phyloP scores from a whole-genome alignment of 2,797 vertebrate species.

The Muscicapa striata region DNA sequence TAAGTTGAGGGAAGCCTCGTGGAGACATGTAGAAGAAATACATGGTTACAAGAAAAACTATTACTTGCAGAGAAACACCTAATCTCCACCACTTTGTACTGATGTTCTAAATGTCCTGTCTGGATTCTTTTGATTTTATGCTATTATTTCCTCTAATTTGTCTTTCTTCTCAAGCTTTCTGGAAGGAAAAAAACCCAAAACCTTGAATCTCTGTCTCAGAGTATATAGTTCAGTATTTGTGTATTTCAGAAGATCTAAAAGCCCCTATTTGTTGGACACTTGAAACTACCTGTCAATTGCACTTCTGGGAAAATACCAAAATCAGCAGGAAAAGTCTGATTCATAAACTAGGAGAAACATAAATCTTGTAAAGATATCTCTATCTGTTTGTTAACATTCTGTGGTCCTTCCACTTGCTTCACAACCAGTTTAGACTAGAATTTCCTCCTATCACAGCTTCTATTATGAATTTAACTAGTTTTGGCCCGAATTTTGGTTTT shows the following conservation, averaged over 20 bases:
- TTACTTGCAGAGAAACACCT: background rate
- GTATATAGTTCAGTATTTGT: background rate
- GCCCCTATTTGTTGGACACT: background rate
- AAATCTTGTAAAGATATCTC: background rate
- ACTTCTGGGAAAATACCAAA: background rate
- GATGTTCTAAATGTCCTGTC: background rate
- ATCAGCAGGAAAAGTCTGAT: background rate
- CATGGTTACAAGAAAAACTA: background rate
- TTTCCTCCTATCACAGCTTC: background rate
- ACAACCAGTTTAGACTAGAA: background rate
- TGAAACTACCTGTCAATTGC: background rate
- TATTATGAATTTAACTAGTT: background rate
- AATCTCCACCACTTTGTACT: background rate
- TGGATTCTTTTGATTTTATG: background rate
- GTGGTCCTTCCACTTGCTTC: background rate
- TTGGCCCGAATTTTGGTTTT: background rate
- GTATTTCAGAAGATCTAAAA: background rate
- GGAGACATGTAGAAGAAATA: background rate
- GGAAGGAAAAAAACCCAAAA: background rate
- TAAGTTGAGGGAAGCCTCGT: background rate
- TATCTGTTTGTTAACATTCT: background rate
- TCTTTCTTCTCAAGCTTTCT: background rate
- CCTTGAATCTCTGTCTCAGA: background rate
- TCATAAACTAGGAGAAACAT: background rate
- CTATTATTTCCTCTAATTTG: background rate